A percentile compares a stretch with the other conserved stretches of the same genome.
Evolutionary conservation across 2,113 vertebrate species (phyloP).

Genomic region (Myodes glareolus): DNA sequence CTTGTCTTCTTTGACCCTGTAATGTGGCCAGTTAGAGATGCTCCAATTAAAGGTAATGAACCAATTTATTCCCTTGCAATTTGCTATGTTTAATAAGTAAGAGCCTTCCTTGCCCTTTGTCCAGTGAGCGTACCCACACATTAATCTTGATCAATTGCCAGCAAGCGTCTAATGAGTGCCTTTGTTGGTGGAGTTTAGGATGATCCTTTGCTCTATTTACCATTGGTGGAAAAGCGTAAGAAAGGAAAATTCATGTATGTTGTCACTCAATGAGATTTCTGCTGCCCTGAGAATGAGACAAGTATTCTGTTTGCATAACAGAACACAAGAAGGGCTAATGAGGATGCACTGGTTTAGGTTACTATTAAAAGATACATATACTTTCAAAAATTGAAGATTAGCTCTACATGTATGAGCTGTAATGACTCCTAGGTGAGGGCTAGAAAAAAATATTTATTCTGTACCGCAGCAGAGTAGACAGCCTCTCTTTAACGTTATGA

Average conservation of each 20-base stretch:
- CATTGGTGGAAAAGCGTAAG: constrained; percentile 58
- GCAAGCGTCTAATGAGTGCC: constrained; percentile 69
- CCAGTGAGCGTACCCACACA: constrained; percentile 57
- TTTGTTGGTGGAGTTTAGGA: constrained; percentile 54
- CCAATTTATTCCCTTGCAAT: constrained; percentile 75
- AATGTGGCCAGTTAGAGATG: constrained; percentile 46
- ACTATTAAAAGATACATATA: constrained; percentile 60
- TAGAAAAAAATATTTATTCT: constrained; percentile 56
- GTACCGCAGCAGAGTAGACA: background rate
- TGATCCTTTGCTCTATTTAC: constrained; percentile 66
- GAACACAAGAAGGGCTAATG: constrained; percentile 75
- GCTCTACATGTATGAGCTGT: constrained; percentile 5
- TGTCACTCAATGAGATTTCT: constrained; percentile 17
- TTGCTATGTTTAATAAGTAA: constrained; percentile 69
- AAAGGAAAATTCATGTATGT: constrained; percentile 64
- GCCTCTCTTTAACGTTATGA: background rate
- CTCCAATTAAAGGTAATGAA: constrained; percentile 75
- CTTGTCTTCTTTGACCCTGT: constrained; percentile 66
- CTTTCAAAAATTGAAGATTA: constrained; percentile 63
- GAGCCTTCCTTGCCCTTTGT: constrained; percentile 50
- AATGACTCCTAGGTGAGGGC: constrained; percentile 44
- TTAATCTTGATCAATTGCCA: constrained; percentile 71
- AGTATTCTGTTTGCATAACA: constrained; percentile 63
- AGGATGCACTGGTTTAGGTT: constrained; percentile 46
- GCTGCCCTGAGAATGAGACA: constrained; percentile 46